These are phyloP conservation scores for Drosophila nigrodunni DNA, from an alignment of 1,140 invertebrate genomes.

Conservation along the genomic window DNA sequence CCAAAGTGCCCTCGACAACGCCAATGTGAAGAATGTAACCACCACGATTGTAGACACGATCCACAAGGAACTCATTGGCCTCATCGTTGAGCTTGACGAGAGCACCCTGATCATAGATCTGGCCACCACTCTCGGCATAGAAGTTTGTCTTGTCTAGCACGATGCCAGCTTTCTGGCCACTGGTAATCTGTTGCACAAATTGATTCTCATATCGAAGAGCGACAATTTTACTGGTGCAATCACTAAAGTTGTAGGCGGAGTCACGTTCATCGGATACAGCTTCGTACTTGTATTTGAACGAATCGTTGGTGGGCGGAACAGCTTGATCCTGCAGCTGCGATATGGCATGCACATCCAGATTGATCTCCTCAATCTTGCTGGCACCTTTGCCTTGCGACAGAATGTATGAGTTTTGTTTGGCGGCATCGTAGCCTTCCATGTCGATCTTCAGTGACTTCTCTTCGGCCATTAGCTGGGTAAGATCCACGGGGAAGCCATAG, in stretches of 20 bases:
- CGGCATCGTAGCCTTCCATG: slow-evolving; percentile 95
- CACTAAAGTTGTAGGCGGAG: slow-evolving; percentile 89
- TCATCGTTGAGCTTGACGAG: slow-evolving; percentile 95
- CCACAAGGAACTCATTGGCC: slow-evolving; percentile 95
- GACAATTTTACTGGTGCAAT: slow-evolving; percentile 89
- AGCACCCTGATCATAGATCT: slow-evolving; percentile 98
- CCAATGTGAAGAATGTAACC: slow-evolving; percentile 98
- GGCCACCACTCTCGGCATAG: slow-evolving; percentile 99
- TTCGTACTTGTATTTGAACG: slow-evolving; percentile 95
- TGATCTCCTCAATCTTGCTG: slow-evolving; percentile 91
- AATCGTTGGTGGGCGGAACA: slow-evolving; percentile 94
- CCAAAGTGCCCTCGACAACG: slow-evolving; percentile 92
- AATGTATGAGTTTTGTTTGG: slow-evolving; percentile 95
- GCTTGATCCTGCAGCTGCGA: slow-evolving; percentile 93
- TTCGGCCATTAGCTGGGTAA: slow-evolving; percentile 98
- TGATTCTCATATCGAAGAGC: slow-evolving; percentile 91
- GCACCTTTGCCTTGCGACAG: slow-evolving; percentile 93
- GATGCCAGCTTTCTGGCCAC: slow-evolving; percentile 96
- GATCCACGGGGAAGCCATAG: slow-evolving; percentile 99
- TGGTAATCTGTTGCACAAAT: slow-evolving; percentile 93
- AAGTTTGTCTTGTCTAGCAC: slow-evolving; percentile 97
- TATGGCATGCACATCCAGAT: slow-evolving; percentile 97
- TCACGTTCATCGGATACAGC: slow-evolving; percentile 87
- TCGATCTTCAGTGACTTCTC: slow-evolving; percentile 96
- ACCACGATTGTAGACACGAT: slow-evolving; percentile 97